Evolutionary conservation across 1,140 invertebrate genomes (phyloP).

Genomic region (Melanaphis sacchari): DNA sequence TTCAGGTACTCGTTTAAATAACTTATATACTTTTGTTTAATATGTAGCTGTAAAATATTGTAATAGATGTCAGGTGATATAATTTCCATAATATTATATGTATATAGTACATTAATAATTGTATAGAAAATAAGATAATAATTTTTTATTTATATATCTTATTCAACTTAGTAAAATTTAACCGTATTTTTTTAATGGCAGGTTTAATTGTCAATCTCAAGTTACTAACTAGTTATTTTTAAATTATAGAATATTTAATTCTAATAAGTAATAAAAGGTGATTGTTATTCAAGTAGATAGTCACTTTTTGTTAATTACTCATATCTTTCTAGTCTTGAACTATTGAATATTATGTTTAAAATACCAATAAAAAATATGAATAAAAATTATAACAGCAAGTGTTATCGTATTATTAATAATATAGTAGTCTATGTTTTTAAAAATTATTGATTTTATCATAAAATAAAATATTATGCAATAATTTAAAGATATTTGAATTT

Average conservation of each 20-base stretch:
- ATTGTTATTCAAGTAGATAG: neutral
- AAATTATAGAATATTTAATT: neutral
- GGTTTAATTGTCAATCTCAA: neutral
- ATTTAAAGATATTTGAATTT: no score
- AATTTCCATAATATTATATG: neutral
- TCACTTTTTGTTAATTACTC: neutral
- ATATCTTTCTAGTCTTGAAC: neutral
- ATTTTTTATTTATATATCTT: neutral
- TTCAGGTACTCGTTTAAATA: neutral
- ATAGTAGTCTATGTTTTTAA: no score
- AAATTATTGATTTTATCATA: no score
- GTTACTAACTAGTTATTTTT: neutral
- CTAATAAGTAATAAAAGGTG: neutral
- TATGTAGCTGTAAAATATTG: neutral
- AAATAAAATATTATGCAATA: no score
- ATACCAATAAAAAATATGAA: neutral
- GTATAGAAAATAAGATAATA: neutral
- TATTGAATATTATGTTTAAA: neutral
- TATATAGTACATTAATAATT: neutral
- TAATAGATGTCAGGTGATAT: neutral
- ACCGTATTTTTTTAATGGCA: neutral
- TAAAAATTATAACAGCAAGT: no score
- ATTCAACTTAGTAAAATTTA: neutral
- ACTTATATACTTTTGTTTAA: neutral
- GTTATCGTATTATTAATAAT: no score